Evolutionary conservation across 2,888 invertebrate species (phyloP).

Genomic region (Gandaritis pyraliata): DNA sequence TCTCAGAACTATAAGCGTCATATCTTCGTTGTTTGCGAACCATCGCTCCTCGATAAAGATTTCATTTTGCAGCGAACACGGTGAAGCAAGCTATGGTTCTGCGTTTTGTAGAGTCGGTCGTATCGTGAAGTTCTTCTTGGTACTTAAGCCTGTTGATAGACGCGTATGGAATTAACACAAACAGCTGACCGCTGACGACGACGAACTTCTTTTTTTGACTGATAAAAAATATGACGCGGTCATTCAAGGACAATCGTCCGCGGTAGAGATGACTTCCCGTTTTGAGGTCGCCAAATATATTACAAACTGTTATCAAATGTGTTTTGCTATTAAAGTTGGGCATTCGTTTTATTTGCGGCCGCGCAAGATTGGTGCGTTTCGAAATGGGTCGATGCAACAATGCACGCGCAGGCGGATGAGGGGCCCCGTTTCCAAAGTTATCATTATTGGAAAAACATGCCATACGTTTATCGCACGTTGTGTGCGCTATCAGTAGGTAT

Average conservation of each 20-base stretch:
- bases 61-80: neutral
- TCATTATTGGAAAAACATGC: conserved; percentile 76
- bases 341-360: conserved; percentile 33
- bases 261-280: conserved; percentile 75
- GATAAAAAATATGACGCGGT: conserved; percentile 81
- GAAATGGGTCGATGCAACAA: conserved; percentile 39
- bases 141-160: conserved; percentile 74
- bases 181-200: conserved; percentile 79
- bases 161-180: conserved; percentile 76
- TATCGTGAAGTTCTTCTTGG: conserved; percentile 44
- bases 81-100: conserved; percentile 52
- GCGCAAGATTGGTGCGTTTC: conserved; percentile 24
- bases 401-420: conserved; percentile 42
- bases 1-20: conserved; percentile 46
- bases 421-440: conserved; percentile 67
- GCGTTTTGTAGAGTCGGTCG: conserved; percentile 29
- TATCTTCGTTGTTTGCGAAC: conserved; percentile 45
- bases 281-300: conserved; percentile 62
- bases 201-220: conserved; percentile 74
- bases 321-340: conserved; percentile 39
- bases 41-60: conserved; percentile 55
- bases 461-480: conserved; percentile 70
- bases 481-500: conserved; percentile 69
- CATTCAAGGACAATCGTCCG: conserved; percentile 77
- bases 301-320: conserved; percentile 54